Percentiles rank a stretch among this genome's conserved stretches.
Evolutionary conservation across 2,888 invertebrate genomes (phyloP).

Genomic region (Chromoteleia sp.): DNA sequence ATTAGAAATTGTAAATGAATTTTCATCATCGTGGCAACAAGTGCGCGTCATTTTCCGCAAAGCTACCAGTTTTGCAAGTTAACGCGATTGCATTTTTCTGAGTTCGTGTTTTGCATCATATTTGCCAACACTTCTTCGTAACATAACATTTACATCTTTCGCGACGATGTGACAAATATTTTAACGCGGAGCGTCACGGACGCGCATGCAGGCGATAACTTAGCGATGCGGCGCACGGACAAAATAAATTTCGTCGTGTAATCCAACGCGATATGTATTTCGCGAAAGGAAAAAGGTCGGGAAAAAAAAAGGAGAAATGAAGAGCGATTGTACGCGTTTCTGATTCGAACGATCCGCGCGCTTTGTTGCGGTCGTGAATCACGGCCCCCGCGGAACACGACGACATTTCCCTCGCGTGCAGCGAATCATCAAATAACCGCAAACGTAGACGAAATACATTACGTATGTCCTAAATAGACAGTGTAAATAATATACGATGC

Average conservation of each 20-base stretch:
- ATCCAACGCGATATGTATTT: conserved; percentile 69
- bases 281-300: conserved; percentile 20
- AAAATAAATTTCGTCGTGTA: conserved; percentile 68
- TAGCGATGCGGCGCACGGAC: conserved; percentile 63
- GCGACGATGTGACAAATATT: conserved; percentile 65
- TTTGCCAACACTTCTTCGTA: conserved; percentile 61
- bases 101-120: conserved; percentile 59
- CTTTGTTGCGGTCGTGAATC: conserved; percentile 67
- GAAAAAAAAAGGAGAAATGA: conserved; percentile 14
- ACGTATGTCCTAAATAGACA: conserved; percentile 70
- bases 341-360: conserved; percentile 69
- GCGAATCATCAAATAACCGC: conserved; percentile 70
- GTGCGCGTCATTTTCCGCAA: conserved; percentile 55
- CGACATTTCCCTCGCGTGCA: conserved; percentile 70
- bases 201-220: conserved; percentile 46
- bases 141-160: conserved; percentile 65
- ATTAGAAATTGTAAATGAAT: conserved; percentile 49
- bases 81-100: conserved; percentile 57
- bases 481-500: conserved; percentile 69
- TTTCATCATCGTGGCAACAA: conserved; percentile 61
- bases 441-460: conserved; percentile 70
- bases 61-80: conserved; percentile 58
- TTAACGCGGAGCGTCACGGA: conserved; percentile 46
- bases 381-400: conserved; percentile 62
- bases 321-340: conserved; percentile 60